Percentiles rank a stretch among this genome's conserved stretches.
Conservation (phyloP, 2,797 vertebrate species). For the Menidia menidia region DNA sequence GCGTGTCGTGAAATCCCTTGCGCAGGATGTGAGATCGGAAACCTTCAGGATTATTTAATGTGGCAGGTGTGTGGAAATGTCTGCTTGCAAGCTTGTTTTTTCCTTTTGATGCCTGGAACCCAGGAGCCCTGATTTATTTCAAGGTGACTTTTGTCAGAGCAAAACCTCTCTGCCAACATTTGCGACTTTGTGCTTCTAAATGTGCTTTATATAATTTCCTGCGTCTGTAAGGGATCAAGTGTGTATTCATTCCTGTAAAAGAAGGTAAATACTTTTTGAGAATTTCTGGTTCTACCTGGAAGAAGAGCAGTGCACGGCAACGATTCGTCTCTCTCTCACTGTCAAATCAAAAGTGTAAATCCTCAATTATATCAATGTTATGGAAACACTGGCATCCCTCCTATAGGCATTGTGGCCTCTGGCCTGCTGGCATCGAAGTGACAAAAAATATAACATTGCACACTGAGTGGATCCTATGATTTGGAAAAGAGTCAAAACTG, state of each 20-base stretch:
- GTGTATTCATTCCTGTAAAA: neutral
- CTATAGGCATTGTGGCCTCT: constrained; percentile 6
- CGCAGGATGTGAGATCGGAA: constrained; percentile 60
- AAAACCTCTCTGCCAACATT: constrained; percentile 14
- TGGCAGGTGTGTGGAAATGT: constrained; percentile 53
- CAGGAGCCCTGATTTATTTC: constrained; percentile 37
- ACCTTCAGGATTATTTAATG: constrained; percentile 53
- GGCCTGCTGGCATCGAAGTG: constrained; percentile 7
- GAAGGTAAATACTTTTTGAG: neutral
- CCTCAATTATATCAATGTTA: constrained; percentile 21
- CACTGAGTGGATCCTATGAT: neutral
- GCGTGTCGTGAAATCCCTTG: constrained; percentile 25
- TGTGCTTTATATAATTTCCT: constrained; percentile 20
- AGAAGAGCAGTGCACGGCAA: neutral
- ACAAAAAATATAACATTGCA: constrained; percentile 5
- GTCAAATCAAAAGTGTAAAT: constrained; percentile 40
- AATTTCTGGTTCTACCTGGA: neutral
- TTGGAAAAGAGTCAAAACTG: constrained; percentile 4
- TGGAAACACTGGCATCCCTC: constrained; percentile 27
- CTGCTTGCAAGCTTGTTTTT: constrained; percentile 47
- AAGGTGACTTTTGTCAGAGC: neutral
- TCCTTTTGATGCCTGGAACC: constrained; percentile 33
- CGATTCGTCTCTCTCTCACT: constrained; percentile 4
- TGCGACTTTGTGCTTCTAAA: constrained; percentile 2
- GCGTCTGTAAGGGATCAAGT: constrained; percentile 15